Evolutionary conservation across 2,113 vertebrate species (phyloP).

Genomic region (Dromiciops gliroides): DNA sequence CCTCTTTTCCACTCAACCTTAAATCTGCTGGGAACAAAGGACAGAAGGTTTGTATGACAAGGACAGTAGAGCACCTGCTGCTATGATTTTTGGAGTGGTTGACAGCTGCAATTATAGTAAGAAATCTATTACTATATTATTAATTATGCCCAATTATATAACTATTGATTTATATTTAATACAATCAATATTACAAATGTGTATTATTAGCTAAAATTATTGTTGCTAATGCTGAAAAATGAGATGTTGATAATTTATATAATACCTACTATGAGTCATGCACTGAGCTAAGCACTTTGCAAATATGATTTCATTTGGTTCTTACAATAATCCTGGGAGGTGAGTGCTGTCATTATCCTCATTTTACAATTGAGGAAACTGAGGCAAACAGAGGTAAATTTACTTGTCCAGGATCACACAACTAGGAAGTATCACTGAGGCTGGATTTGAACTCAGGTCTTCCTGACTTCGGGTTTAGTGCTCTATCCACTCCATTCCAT

Average conservation of each 20-base stretch:
- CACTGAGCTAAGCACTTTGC: neutral
- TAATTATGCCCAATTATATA: no score
- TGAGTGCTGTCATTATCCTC: neutral
- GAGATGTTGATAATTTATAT: neutral
- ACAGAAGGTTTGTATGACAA: conserved; percentile 23
- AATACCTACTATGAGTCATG: neutral
- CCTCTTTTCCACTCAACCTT: conserved; percentile 13
- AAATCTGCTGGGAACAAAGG: conserved; percentile 46
- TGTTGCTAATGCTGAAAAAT: neutral
- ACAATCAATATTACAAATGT: neutral
- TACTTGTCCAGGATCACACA: neutral
- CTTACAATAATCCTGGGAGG: neutral
- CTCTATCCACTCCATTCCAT: neutral
- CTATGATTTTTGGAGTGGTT: neutral
- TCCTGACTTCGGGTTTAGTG: neutral
- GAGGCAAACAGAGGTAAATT: neutral
- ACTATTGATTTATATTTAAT: neutral
- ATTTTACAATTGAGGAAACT: neutral
- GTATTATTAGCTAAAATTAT: neutral
- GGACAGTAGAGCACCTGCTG: conserved; percentile 20
- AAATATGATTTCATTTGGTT: neutral
- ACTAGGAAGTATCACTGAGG: neutral
- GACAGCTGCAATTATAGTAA: conserved; percentile 6
- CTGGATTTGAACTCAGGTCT: neutral
- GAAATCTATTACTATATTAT: neutral